These are phyloP conservation scores for Xenotilapia longispinis DNA, from an alignment of 2,113 vertebrate species.

Conservation along the genomic window DNA sequence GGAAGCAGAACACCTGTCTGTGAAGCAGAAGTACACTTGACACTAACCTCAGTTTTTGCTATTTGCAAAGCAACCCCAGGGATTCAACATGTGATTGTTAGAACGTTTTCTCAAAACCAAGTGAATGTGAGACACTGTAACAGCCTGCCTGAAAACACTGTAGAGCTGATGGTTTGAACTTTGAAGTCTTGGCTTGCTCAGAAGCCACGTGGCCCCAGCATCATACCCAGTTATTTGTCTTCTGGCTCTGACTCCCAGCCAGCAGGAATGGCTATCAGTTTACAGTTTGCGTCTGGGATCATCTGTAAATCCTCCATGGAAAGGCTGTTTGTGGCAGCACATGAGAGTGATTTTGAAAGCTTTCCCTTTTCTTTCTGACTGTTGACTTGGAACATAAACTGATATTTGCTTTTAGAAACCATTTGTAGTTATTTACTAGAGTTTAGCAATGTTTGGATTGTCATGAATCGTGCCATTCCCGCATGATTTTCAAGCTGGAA, in stretches of 20 bases:
- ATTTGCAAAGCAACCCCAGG: not conserved
- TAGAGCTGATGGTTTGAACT: constrained; percentile 13
- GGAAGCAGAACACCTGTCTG: constrained; percentile 25
- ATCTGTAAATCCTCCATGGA: constrained; percentile 8
- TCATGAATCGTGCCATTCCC: not conserved
- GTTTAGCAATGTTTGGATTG: not conserved
- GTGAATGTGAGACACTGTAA: constrained; percentile 16
- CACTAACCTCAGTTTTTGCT: not conserved
- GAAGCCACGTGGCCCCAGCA: not conserved
- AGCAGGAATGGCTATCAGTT: not conserved
- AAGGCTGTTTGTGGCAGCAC: constrained; percentile 5
- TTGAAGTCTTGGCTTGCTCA: constrained; percentile 3
- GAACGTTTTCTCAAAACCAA: constrained; percentile 29
- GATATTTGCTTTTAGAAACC: constrained; percentile 8
- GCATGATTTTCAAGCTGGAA: not conserved
- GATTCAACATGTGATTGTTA: constrained; percentile 27
- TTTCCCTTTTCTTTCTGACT: not conserved
- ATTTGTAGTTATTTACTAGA: constrained; percentile 35
- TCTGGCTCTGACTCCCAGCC: not conserved
- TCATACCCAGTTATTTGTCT: constrained; percentile 13
- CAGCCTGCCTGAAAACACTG: not conserved
- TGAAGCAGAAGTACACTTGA: not conserved
- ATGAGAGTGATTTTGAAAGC: not conserved
- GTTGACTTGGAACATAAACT: not conserved
- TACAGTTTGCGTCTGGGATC: not conserved